Evolutionary conservation across 1,140 invertebrate species (phyloP).

Genomic region (Lanistes nyassanus): DNA sequence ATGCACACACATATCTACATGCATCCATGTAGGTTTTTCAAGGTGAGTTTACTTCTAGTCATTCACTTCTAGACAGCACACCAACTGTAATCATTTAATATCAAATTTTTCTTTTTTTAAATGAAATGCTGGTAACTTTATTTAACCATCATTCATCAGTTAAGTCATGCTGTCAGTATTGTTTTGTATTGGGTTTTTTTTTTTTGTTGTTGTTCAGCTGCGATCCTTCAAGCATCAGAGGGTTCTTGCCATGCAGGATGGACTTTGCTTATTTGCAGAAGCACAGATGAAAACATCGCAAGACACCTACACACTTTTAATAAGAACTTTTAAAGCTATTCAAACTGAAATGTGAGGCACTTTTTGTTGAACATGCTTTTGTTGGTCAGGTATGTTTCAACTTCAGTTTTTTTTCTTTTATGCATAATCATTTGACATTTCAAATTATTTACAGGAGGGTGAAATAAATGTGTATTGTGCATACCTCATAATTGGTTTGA

Average conservation of each 20-base stretch:
- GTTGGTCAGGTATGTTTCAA: neutral
- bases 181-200: neutral
- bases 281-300: conserved; percentile 50
- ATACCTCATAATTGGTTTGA: neutral
- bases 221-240: conserved; percentile 42
- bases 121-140: neutral
- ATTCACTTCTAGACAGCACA: neutral
- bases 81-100: neutral
- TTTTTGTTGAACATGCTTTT: neutral
- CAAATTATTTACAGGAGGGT: neutral
- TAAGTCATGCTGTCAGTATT: neutral
- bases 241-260: conserved; percentile 45
- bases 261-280: conserved; percentile 48
- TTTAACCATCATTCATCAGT: neutral
- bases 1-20: neutral
- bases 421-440: neutral
- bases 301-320: conserved; percentile 48
- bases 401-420: neutral
- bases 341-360: neutral
- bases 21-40: neutral
- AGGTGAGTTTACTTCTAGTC: neutral
- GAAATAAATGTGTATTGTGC: neutral
- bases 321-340: conserved; percentile 34
- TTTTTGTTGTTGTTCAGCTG: conserved; percentile 38
- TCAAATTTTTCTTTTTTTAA: neutral